A percentile compares a stretch with the other conserved stretches of the same genome.
Evolutionary conservation across 2,888 invertebrate genomes (phyloP).

Genomic region (Lottia gigantea): DNA sequence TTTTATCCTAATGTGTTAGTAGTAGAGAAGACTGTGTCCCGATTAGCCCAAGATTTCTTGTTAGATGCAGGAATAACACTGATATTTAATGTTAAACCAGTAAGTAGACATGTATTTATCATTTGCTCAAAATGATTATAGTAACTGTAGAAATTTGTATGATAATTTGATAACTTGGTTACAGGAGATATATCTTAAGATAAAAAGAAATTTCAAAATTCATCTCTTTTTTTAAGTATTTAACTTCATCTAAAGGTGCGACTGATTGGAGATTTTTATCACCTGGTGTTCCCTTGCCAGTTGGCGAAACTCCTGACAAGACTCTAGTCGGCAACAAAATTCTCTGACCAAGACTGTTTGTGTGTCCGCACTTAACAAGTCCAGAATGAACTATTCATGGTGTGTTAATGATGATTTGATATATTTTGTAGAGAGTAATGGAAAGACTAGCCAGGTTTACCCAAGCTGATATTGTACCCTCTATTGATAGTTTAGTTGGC

Average conservation of each 20-base stretch:
- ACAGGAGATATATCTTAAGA: background rate
- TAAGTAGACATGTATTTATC: slow-evolving; percentile 39
- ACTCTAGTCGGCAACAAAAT: no score
- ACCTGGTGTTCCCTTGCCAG: no score
- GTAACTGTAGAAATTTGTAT: no score
- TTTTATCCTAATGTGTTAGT: slow-evolving; percentile 85
- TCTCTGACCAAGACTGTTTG: no score
- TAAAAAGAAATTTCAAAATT: no score
- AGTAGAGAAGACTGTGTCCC: slow-evolving; percentile 86
- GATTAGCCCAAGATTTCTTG: slow-evolving; percentile 87
- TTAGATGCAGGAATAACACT: slow-evolving; percentile 84
- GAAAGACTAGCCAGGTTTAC: slow-evolving; percentile 83
- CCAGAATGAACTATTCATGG: no score
- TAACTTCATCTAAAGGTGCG: no score
- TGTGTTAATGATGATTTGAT: background rate
- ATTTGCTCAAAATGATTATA: background rate
- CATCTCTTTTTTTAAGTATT: no score
- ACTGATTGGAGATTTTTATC: no score
- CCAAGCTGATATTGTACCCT: slow-evolving; percentile 85
- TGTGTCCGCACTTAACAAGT: no score
- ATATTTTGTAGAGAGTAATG: slow-evolving; percentile 75
- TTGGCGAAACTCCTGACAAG: no score
- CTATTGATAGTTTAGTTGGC: slow-evolving; percentile 82
- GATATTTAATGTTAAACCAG: slow-evolving; percentile 84
- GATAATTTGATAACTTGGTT: no score